phyloP scores from a whole-genome alignment of 2,113 vertebrate genomes.

The Macquaria australasica region DNA sequence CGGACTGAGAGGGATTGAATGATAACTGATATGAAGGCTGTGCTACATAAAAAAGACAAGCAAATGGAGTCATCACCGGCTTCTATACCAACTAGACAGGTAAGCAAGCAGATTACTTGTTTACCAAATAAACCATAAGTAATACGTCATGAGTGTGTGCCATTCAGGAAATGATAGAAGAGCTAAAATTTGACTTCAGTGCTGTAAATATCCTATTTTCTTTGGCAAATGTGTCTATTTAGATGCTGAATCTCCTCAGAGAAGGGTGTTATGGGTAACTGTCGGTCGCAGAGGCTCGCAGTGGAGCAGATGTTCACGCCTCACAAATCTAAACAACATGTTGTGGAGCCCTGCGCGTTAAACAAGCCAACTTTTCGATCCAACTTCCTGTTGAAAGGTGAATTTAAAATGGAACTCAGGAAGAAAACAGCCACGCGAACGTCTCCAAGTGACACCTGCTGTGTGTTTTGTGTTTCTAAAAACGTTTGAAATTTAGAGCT shows the following conservation, averaged over 20 bases:
- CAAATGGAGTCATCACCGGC: constrained; percentile 18
- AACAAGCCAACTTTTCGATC: background rate
- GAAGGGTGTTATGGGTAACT: constrained; percentile 8
- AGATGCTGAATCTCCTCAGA: background rate
- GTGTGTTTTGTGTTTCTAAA: background rate
- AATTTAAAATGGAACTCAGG: background rate
- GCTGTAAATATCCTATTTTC: background rate
- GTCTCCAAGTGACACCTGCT: background rate
- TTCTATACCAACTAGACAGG: background rate
- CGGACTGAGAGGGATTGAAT: background rate
- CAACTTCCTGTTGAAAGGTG: background rate
- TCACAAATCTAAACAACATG: background rate
- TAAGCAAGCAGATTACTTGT: background rate
- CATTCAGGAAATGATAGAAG: background rate
- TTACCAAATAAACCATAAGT: background rate
- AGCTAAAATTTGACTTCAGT: background rate
- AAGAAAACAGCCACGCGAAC: too few species aligned
- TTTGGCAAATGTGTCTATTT: background rate
- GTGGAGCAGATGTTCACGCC: constrained; percentile 2
- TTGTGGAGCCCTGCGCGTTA: background rate
- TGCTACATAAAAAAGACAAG: background rate
- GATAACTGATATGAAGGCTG: background rate
- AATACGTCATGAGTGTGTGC: background rate
- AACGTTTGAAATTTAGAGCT: background rate
- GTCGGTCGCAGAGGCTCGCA: background rate